A percentile compares a stretch with the other conserved stretches of the same genome.
These are phyloP conservation scores for Spinus olivaceus DNA, from an alignment of 2,797 vertebrate genomes.

Conservation along the genomic window DNA sequence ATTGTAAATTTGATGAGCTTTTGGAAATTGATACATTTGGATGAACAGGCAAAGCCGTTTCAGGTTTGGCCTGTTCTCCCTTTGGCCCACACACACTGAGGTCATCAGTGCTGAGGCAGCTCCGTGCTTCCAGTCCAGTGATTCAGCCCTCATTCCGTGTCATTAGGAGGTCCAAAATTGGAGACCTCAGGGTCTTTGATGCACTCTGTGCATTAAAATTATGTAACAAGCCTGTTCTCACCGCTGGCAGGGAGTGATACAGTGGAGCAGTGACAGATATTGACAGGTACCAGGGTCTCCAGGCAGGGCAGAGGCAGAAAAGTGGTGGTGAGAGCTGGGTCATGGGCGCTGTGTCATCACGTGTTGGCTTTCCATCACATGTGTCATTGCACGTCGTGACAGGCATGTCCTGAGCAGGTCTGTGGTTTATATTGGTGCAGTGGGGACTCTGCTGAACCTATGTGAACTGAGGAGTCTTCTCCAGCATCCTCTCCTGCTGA, in stretches of 20 bases:
- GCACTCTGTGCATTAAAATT: slow-evolving; percentile 35
- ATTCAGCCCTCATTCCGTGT: neutral
- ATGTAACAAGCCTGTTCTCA: neutral
- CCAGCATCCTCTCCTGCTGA: neutral
- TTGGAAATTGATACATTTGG: neutral
- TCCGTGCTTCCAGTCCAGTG: neutral
- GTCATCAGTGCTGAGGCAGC: neutral
- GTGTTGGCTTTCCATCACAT: neutral
- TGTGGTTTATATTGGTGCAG: fast-evolving
- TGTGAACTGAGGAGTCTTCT: neutral
- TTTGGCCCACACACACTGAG: neutral
- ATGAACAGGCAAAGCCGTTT: neutral
- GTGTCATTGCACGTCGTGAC: neutral
- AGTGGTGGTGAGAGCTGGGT: neutral
- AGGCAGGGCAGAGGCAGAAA: neutral
- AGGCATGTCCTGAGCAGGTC: fast-evolving
- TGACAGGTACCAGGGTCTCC: neutral
- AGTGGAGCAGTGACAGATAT: neutral
- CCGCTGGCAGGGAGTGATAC: fast-evolving
- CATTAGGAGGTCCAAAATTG: neutral
- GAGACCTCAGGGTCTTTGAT: neutral
- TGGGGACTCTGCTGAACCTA: neutral
- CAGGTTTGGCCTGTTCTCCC: neutral
- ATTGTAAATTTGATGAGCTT: neutral
- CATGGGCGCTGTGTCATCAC: neutral